These are phyloP conservation scores for Sylvicola fuscatus DNA, from an alignment of 2,888 invertebrate species.

Conservation along the genomic window DNA sequence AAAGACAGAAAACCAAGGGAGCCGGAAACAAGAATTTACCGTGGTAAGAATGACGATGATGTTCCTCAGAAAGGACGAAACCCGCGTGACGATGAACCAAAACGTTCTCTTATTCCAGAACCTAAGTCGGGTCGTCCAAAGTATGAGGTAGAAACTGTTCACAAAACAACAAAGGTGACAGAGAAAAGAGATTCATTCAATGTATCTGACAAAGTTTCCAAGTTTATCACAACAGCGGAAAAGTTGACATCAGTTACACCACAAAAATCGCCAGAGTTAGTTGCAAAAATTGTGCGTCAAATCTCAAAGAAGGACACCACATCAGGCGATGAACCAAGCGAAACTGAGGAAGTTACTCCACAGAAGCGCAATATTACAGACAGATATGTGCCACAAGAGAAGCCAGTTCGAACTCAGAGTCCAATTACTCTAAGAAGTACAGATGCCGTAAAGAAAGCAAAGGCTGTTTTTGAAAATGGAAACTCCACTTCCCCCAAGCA, in stretches of 20 bases:
- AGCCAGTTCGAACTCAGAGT: conserved; percentile 4
- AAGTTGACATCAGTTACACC: conserved; percentile 22
- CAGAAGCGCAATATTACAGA: conserved; percentile 2
- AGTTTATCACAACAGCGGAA: conserved; percentile 35
- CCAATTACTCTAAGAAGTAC: conserved; percentile 30
- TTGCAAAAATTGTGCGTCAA: conserved; percentile 24
- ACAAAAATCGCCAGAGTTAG: conserved; percentile 27
- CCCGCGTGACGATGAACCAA: no score
- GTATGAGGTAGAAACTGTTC: no score
- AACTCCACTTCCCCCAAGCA: conserved; percentile 22
- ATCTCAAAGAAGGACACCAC: conserved; percentile 16
- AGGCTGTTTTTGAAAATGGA: conserved; percentile 47
- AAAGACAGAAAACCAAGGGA: no score
- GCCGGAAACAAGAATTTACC: no score
- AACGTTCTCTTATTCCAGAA: no score
- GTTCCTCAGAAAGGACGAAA: no score
- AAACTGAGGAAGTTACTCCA: conserved; percentile 1
- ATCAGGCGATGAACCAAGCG: conserved; percentile 5
- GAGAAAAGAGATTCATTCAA: conserved; percentile 32
- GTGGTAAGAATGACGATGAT: no score
- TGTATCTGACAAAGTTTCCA: conserved; percentile 47
- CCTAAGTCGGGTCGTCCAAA: no score
- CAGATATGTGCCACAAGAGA: conserved; percentile 7
- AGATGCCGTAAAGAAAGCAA: conserved; percentile 48
- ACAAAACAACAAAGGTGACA: background rate